Percentiles rank a stretch among this genome's conserved stretches.
These are phyloP conservation scores for Synergus japonicus DNA, from an alignment of 2,888 invertebrate genomes.

Conservation along the genomic window DNA sequence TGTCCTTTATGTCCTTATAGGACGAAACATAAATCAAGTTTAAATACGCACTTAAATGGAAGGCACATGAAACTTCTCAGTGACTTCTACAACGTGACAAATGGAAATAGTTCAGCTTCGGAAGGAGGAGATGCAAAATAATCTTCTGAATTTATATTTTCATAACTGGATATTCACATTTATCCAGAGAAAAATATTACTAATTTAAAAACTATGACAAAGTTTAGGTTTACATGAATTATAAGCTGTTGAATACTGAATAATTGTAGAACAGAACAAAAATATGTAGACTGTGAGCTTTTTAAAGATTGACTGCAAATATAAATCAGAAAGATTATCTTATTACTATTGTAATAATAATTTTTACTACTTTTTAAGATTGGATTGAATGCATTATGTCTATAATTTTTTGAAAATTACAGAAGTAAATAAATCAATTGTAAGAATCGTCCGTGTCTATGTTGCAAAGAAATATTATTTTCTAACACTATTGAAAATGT, in stretches of 20 bases:
- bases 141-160: background rate
- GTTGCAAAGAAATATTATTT: background rate
- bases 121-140: constrained; percentile 36
- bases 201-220: no score
- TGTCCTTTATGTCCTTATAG: constrained; percentile 77
- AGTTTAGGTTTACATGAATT: background rate
- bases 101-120: constrained; percentile 56
- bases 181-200: background rate
- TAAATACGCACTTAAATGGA: constrained; percentile 74
- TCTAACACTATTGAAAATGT: background rate
- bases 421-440: background rate
- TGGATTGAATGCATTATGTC: background rate
- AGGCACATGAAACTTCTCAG: constrained; percentile 70
- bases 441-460: background rate
- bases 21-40: constrained; percentile 73
- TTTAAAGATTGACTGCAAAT: background rate
- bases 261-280: background rate
- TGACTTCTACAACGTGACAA: constrained; percentile 64
- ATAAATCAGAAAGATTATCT: background rate
- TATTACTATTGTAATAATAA: background rate
- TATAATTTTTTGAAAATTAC: background rate
- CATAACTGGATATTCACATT: no score
- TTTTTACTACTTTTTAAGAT: background rate
- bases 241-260: background rate
- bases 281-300: background rate